Conservation (phyloP, 2,113 vertebrate species). For the Panthera uncia region DNA sequence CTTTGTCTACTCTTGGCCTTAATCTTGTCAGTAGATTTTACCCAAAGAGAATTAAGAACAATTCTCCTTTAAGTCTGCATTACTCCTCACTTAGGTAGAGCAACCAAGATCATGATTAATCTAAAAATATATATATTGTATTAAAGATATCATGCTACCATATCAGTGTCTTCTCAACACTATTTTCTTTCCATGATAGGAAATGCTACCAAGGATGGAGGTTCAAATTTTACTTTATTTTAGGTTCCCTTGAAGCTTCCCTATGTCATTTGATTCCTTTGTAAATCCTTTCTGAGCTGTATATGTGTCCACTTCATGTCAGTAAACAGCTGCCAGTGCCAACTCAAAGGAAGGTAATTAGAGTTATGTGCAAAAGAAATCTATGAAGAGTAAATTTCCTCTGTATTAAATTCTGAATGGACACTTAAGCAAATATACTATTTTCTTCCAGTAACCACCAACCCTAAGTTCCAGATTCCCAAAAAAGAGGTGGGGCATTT, state of each 20-base stretch:
- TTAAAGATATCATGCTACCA: neutral
- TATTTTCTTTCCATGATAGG: neutral
- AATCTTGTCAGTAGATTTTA: neutral
- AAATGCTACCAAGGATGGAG: neutral
- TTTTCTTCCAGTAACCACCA: neutral
- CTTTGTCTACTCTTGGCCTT: neutral
- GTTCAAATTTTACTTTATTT: slow-evolving; percentile 23
- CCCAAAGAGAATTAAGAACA: neutral
- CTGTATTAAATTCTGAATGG: neutral
- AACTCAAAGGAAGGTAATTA: slow-evolving; percentile 23
- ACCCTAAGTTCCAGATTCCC: neutral
- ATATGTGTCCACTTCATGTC: neutral
- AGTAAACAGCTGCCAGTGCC: neutral
- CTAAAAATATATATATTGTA: neutral
- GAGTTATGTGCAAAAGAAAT: neutral
- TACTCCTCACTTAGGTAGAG: neutral
- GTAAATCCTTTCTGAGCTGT: slow-evolving; percentile 2
- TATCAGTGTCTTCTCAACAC: neutral
- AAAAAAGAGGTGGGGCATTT: neutral
- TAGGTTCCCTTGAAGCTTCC: neutral
- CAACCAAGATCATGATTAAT: neutral
- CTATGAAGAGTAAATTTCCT: neutral
- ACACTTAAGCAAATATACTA: neutral
- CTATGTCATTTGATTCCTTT: neutral
- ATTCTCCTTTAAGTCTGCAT: neutral